Evolutionary conservation across 2,113 vertebrate genomes (phyloP).

Genomic region (Cheilinus undulatus): DNA sequence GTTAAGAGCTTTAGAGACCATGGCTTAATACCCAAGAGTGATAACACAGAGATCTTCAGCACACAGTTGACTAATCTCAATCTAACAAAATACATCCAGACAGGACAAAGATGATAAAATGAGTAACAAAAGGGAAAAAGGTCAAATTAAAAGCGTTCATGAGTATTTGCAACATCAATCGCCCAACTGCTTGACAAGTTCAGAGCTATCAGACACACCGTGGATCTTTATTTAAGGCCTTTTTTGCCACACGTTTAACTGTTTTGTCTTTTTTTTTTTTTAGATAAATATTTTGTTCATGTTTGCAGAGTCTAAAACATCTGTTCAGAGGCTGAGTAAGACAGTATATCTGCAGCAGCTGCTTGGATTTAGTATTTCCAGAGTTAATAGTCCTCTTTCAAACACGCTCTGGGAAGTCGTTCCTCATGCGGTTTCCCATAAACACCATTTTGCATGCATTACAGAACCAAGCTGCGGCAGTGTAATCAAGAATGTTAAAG

Average conservation of each 20-base stretch:
- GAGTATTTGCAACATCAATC: too few species aligned
- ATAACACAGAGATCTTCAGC: too few species aligned
- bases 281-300: not conserved
- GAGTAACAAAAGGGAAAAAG: too few species aligned
- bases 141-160: too few species aligned
- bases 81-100: too few species aligned
- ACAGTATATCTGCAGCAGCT: slow-evolving; percentile 28
- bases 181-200: too few species aligned
- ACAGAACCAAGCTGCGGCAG: slow-evolving; percentile 14
- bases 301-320: slow-evolving; percentile 16
- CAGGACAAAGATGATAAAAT: too few species aligned
- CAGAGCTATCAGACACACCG: not conserved
- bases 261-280: not conserved
- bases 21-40: too few species aligned
- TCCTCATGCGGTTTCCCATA: slow-evolving; percentile 44
- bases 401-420: slow-evolving; percentile 37
- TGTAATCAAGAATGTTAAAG: slow-evolving; percentile 48
- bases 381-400: slow-evolving; percentile 44
- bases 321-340: slow-evolving; percentile 3
- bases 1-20: too few species aligned
- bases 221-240: not conserved
- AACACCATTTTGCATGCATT: slow-evolving; percentile 60
- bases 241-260: not conserved
- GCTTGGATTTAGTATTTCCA: slow-evolving; percentile 14
- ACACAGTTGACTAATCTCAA: too few species aligned